Base-by-base conservation (phyloP, 2,113 vertebrate species). In the Rhea pennata region DNA sequence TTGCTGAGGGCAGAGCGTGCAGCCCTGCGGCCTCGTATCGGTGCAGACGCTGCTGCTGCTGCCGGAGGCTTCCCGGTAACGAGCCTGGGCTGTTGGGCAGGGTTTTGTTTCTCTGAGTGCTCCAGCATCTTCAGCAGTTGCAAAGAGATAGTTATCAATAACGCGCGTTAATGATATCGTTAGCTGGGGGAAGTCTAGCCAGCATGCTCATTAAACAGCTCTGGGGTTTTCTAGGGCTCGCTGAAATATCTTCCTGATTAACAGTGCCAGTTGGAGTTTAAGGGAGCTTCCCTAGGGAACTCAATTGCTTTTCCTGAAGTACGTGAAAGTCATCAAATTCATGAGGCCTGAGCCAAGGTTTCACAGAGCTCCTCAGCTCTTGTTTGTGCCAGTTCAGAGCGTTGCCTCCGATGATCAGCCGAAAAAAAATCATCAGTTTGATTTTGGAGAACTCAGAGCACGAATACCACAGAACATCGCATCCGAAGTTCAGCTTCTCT, bases 1-100 rank as follows among this genome's bases (percentile, higher is more conserved):
- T 10, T 23, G 9, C 17, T 1, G 0, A 2, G 14, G 3, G 22
- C 5, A 2, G 11, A 40, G 15, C 0, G 0, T 62, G 50, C 29
- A 78, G 42, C 66, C 8, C 27, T 71, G 21, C 23, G 51, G 59
- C 42, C 51, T 26, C 0, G 0, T 39, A 15, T 8, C 0, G 0
- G 14, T 3, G 2, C 16, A 12, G 29, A 14, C 4, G 17, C 74
- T 69, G 54, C 66, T 72, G 59, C 27, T 64, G 23, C 62, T 76
- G 12, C 15, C 3, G 1, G 70, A 71, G 46, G 24, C 69, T 39
- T 51, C 14, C 72, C 48, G 12, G 2, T 15, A 5, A 44, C 11
- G 13, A 91, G n/a, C 58, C 53, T 4, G 0, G 6, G 66, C 42
- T 84, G 77, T 51, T 84, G 84, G 84, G 73, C 42, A 66, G 48